These are phyloP conservation scores for Hystrix cristata DNA, from an alignment of 2,113 vertebrate genomes.

Conservation along the genomic window DNA sequence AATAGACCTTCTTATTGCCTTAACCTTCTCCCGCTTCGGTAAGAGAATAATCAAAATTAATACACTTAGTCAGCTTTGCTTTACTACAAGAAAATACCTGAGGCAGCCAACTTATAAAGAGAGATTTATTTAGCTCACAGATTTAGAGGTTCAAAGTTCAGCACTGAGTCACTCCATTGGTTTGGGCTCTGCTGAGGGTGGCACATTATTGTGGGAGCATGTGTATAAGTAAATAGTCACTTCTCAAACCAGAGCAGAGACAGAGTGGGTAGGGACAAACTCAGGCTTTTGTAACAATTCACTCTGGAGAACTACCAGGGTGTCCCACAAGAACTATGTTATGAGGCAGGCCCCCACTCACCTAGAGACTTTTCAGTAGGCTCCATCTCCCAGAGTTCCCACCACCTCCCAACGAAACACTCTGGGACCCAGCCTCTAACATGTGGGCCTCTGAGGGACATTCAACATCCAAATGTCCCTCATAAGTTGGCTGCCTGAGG, in stretches of 20 bases:
- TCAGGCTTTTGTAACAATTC: too few species aligned
- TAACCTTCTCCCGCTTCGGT: not conserved
- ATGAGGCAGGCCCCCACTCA: not conserved
- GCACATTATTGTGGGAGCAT: not conserved
- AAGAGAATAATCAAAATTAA: constrained; percentile 28
- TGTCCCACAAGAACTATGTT: not conserved
- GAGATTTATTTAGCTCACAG: not conserved
- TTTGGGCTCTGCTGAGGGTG: not conserved
- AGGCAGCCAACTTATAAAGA: not conserved
- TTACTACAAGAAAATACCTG: not conserved
- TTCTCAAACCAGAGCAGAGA: not conserved
- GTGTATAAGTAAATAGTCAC: not conserved
- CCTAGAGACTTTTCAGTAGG: not conserved
- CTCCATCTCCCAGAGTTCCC: not conserved
- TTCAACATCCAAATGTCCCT: not conserved
- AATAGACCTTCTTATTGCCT: not conserved
- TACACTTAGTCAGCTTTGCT: not conserved
- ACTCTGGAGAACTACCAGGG: not conserved
- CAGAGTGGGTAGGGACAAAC: not conserved
- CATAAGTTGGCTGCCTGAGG: not conserved
- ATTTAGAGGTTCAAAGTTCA: not conserved
- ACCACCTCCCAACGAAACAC: not conserved
- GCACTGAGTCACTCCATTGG: not conserved
- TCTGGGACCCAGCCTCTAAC: not conserved
- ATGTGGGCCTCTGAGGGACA: not conserved